Base-by-base conservation (phyloP, 30 jellyfish, hydroid and myxozoan species). In the Pseudorhiza aurosa region DNA sequence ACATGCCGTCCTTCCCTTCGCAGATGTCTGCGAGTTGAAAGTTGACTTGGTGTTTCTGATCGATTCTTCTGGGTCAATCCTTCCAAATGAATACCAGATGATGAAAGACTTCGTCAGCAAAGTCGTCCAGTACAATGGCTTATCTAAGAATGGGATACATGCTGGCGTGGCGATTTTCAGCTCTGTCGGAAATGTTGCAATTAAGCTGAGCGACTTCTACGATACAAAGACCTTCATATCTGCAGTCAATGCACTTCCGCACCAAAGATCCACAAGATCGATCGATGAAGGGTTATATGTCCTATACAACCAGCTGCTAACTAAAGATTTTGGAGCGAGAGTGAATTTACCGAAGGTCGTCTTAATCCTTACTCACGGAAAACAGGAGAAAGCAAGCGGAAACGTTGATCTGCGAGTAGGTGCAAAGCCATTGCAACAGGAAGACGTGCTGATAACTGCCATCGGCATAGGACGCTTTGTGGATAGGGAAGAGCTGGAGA, bases 251-350 rank as follows among this genome's bases (percentile, higher is more conserved):
- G 32, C 71, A 5, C 49, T 80, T 36, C 40, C 31, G 24, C 91
- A 80, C 21, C 83, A 64, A 10, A 57, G 82, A 4, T 64, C 91
- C 8, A n/a, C 46, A 7, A 29, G 75, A 17, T 57, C 50, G 8
- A 44, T 80, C 18, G 91, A 80, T 79, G 49, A 65, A 35, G 91
- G 84, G 9, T 47, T 80, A 39, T 62, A 43, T 10, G n/a, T 40
- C 8, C 77, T 67, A 0, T 80, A 80, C 63, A 72, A 65, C 1
- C 71, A 80, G 67, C 57, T 65, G 14, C 55, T 80, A 36, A 43
- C 91, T n/a, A 68, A 53, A 43, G 59, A 70, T 28, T 80, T 39
- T 40, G 91, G 91, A 25, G 91, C 91, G 7, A 64, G 91, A 65
- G 53, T 27, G 27, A 75, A 60, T 8, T 83, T 55, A 1, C 77